Evolutionary conservation across 37 sponge, comb jelly and placozoan genomes (phyloP), one percentile per base, ranked within the genome.

Genomic region (Beroe ovata): DNA sequence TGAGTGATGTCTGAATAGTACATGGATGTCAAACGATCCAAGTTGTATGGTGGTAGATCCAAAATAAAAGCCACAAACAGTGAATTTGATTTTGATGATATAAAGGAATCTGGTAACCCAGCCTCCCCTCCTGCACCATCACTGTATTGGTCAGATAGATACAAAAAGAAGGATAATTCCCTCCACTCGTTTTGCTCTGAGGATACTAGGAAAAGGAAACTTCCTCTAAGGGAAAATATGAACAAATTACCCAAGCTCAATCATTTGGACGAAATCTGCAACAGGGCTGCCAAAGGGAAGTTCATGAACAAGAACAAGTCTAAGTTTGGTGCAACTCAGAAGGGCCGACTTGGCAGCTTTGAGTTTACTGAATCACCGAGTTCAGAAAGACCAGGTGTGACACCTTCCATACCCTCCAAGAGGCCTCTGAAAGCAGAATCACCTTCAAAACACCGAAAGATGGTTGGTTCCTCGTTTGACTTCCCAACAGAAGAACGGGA

Each of bases 61-160:
- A 77, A 77, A 35, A 77, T 77, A 42, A 14, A 16, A 21, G 20
- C 54, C 21, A 36, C n/a, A 14, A 77, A 77, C 84, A 77, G 84
- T 42, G 84, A 77, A 42, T 77, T 77, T 77, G 84, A 77, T 39
- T 77, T 77, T 77, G 84, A 77, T 41, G 84, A 77, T n/a, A 42
- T 42, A 33, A 39, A 42, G 4, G 84, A 77, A 18, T 34, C 69
- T 32, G 30, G 30, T 18, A 18, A 66, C 16, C 1, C 54, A 3
- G n/a, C 35, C 18, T 25, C 36, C 41, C 54, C 42, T 40, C 42
- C 54, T 0, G 54, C 25, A 42, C 84, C 84, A 0, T 77, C 84
- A 0, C 22, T 77, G 35, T 77, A 32, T 29, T 77, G 84, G 84
- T 77, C 84, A 42, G 84, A 77, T 19, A 42, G 54, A 8, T 77